These are phyloP conservation scores for Perizoma flavofasciatum DNA, from an alignment of 2,888 invertebrate species.

Conservation along the genomic window DNA sequence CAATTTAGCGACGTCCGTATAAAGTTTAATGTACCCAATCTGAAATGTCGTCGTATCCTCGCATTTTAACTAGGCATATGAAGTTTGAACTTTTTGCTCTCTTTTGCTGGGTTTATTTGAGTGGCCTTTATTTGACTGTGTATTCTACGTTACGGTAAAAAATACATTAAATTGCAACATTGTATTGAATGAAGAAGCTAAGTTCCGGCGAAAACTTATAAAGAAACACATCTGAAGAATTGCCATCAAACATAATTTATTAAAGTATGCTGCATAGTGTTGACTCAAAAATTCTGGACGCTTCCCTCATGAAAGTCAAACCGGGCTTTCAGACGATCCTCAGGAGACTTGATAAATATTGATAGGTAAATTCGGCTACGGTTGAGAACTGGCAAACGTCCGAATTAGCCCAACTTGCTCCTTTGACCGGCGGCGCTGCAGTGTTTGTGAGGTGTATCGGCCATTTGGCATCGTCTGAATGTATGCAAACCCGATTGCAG, in stretches of 20 bases:
- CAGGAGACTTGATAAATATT: constrained; percentile 61
- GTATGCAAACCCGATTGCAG: constrained; percentile 30
- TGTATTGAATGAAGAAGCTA: constrained; percentile 10
- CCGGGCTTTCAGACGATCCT: constrained; percentile 37
- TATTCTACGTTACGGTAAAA: constrained; percentile 9
- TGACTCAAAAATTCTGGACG: constrained; percentile 36
- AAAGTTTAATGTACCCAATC: constrained; percentile 82
- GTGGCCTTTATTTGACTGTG: constrained; percentile 20
- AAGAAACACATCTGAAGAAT: constrained; percentile 12
- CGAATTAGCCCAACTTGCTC: constrained; percentile 67
- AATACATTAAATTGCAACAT: constrained; percentile 15
- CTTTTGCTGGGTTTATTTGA: constrained; percentile 24
- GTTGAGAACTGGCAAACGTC: constrained; percentile 57
- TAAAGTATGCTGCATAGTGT: constrained; percentile 21
- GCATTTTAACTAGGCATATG: constrained; percentile 66
- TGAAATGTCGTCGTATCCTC: constrained; percentile 69
- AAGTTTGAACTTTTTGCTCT: constrained; percentile 27
- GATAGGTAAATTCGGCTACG: constrained; percentile 55
- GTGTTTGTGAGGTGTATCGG: constrained; percentile 53
- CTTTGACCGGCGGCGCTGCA: constrained; percentile 52
- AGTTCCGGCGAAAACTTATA: constrained; percentile 3
- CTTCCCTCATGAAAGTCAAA: constrained; percentile 42
- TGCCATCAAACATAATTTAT: constrained; percentile 21
- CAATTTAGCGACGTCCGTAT: constrained; percentile 79
- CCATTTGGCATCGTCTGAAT: constrained; percentile 40